Evolutionary conservation across 2,888 invertebrate species (phyloP), one percentile per base, ranked within the genome.

Genomic region (Muschampia plurimacula): DNA sequence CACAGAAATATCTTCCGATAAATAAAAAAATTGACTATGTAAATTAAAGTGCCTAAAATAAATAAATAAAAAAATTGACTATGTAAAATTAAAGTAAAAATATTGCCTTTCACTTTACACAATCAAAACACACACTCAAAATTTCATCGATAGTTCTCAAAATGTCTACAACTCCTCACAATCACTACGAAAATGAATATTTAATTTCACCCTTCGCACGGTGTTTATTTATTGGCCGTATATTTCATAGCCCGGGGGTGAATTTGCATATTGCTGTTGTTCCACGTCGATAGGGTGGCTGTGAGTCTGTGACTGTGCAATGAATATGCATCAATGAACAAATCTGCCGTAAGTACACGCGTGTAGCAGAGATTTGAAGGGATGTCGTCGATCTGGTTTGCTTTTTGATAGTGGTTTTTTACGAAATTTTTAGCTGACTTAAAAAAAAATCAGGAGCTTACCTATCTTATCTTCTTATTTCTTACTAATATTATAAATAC

Each of bases 171-270:
- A 9, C 2, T 46, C 6, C 74, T 32, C 57, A 57, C 76, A 89
- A 84, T 83, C 89, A 87, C 91, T 88, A 83, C 75, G 76, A 76
- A 79, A 86, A 91, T 93, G 92, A 92, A 94, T 93, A 93, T 93
- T 92, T 93, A 92, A 92, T 91, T 90, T 90, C 91, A 92, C 92
- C 93, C 93, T 92, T 91, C 90, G 89, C 86, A 83, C 76, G 77
- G 82, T 84, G 85, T 93, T 92, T 94, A 93, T 93, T 94, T 93
- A 94, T 94, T 91, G 92, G 91, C 85, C 89, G 88, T 93, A 93
- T 93, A 93, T 93, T 93, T 93, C 92, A 93, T 89, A 84, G 87
- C 89, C 86, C 80, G 82, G 80, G 89, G 90, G 86, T 83, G 81
- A 78, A 89, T 92, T 89, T 89, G 91, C 91, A 91, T 92, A 85